Evolutionary conservation across 2,113 vertebrate genomes (phyloP).

Genomic region (Rattus rattus): DNA sequence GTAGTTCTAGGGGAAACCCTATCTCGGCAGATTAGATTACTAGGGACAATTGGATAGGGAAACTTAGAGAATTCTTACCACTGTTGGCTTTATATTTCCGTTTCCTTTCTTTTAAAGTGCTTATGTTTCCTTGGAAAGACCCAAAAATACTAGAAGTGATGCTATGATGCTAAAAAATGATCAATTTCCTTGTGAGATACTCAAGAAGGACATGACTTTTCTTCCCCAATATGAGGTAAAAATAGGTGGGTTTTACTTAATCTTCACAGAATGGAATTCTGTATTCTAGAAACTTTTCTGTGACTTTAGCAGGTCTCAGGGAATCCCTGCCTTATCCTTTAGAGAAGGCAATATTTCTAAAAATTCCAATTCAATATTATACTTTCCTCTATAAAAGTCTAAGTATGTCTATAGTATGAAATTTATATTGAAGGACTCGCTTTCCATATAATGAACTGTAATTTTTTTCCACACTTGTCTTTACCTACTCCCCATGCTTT

Average conservation of each 20-base stretch:
- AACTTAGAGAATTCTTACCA: background rate
- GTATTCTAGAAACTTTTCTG: background rate
- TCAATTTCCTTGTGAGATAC: background rate
- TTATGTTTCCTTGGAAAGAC: conserved; percentile 1
- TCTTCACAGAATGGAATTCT: background rate
- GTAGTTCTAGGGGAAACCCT: background rate
- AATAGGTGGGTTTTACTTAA: background rate
- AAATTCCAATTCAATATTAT: background rate
- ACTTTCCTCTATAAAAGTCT: background rate
- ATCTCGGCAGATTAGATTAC: background rate
- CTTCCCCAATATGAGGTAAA: conserved; percentile 1
- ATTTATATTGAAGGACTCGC: background rate
- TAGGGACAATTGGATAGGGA: background rate
- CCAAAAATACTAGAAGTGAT: background rate
- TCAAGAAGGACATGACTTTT: background rate
- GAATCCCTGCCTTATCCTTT: background rate
- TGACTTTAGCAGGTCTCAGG: background rate
- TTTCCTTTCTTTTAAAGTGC: background rate
- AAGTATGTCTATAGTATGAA: background rate
- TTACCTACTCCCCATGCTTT: background rate
- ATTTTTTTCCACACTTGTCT: background rate
- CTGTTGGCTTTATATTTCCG: background rate
- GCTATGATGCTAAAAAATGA: background rate
- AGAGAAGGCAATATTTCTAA: background rate
- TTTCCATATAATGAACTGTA: background rate